Evolutionary conservation across 2,113 vertebrate species (phyloP).

Genomic region (Lamprologus speciosus): DNA sequence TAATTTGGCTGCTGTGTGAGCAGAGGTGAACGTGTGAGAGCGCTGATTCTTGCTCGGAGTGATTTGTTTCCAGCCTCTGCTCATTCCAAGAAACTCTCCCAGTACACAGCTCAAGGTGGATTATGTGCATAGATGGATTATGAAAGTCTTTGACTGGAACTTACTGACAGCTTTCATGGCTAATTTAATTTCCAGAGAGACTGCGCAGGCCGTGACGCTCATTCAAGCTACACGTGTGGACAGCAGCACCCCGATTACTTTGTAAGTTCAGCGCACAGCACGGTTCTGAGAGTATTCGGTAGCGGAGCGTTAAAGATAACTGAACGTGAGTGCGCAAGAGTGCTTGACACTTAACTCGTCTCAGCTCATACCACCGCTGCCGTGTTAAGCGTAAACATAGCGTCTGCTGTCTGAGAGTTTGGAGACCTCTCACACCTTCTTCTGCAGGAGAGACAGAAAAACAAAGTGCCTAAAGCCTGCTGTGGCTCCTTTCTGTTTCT

Average conservation of each 20-base stretch:
- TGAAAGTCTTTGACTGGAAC: background rate
- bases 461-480: background rate
- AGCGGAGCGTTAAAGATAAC: background rate
- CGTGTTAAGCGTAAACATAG: background rate
- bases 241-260: background rate
- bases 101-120: background rate
- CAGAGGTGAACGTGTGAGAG: background rate
- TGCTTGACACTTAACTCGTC: background rate
- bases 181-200: background rate
- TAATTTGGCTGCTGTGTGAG: background rate
- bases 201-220: background rate
- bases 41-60: background rate
- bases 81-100: background rate
- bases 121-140: background rate
- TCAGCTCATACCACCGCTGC: background rate
- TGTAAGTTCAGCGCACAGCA: background rate
- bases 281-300: background rate
- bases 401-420: background rate
- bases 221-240: background rate
- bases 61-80: background rate
- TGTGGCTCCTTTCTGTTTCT: background rate
- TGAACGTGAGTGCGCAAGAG: background rate
- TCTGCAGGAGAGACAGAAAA: conserved; percentile 3
- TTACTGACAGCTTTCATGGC: background rate
- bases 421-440: background rate